Percentiles rank a stretch among this genome's conserved stretches.
Evolutionary conservation across 2,797 vertebrate species (phyloP).

Genomic region (Tamandua tetradactyla): DNA sequence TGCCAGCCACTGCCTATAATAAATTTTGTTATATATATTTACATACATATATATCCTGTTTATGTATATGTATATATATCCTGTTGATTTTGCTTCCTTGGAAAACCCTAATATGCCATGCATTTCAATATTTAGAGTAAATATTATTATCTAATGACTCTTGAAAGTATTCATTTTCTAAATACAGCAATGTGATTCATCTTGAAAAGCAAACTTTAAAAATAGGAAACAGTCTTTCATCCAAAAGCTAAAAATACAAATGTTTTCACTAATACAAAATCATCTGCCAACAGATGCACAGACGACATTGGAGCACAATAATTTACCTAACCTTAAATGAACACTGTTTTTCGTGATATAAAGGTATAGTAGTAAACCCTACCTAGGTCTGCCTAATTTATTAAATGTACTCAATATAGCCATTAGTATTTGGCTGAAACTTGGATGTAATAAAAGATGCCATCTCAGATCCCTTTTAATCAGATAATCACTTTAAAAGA

Average conservation of each 20-base stretch:
- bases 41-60: no score
- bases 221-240: neutral
- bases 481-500: neutral
- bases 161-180: neutral
- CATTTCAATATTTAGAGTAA: neutral
- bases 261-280: neutral
- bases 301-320: neutral
- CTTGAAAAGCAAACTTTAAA: neutral
- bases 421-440: neutral
- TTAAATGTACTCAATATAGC: neutral
- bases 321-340: neutral
- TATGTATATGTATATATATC: no score
- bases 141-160: neutral
- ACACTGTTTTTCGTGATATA: neutral
- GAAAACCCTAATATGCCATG: neutral
- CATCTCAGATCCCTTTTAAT: neutral
- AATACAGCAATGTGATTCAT: neutral
- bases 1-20: no score
- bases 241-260: neutral
- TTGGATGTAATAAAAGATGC: neutral
- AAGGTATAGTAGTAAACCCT: neutral
- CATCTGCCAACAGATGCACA: neutral
- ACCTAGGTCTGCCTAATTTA: neutral
- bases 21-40: no score
- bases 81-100: no score